phyloP scores from a whole-genome alignment of 2,888 invertebrate genomes.

The Spilarctia lutea region DNA sequence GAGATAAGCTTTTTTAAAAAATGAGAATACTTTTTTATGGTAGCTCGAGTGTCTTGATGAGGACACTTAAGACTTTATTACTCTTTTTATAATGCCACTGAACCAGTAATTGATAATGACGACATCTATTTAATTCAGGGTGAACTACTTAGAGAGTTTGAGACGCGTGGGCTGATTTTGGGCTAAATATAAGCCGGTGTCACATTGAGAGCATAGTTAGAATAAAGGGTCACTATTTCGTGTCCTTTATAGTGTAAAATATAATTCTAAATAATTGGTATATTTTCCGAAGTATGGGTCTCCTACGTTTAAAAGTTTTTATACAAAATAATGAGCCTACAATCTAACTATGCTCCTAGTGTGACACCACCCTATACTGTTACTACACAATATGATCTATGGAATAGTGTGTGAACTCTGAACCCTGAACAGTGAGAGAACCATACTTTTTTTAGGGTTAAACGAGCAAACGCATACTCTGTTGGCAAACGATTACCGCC shows the following conservation, averaged over 20 bases:
- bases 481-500: neutral
- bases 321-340: too few species aligned
- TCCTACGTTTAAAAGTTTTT: too few species aligned
- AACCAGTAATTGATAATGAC: slow-evolving; percentile 29
- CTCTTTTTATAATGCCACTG: slow-evolving; percentile 30
- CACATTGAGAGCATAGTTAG: neutral
- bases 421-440: too few species aligned
- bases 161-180: neutral
- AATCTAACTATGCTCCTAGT: too few species aligned
- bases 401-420: too few species aligned
- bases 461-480: too few species aligned
- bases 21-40: slow-evolving; percentile 48
- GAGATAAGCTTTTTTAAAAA: slow-evolving; percentile 56
- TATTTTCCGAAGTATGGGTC: too few species aligned
- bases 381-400: too few species aligned
- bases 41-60: slow-evolving; percentile 30
- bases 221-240: neutral
- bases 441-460: too few species aligned
- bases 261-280: too few species aligned
- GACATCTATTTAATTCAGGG: slow-evolving; percentile 9
- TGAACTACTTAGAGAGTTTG: slow-evolving; percentile 3
- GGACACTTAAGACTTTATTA: slow-evolving; percentile 39
- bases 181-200: neutral
- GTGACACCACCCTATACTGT: too few species aligned
- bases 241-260: too few species aligned